Conservation (phyloP, 2,113 vertebrate species). For the Seriola rivoliana region DNA sequence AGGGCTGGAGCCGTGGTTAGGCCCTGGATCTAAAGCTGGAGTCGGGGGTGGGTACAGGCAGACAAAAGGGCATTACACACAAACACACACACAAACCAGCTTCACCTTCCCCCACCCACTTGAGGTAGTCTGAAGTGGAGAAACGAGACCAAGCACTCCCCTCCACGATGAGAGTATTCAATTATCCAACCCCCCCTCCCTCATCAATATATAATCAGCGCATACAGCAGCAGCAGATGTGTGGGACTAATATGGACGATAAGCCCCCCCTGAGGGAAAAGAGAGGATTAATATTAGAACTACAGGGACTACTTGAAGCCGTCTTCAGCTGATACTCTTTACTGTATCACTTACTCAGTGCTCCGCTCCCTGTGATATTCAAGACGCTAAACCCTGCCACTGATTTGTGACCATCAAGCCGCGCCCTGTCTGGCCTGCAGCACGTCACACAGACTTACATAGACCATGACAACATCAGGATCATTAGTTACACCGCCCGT, state of each 20-base stretch:
- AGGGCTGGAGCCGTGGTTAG: slow-evolving; percentile 67
- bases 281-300: slow-evolving; percentile 72
- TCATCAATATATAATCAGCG: slow-evolving; percentile 81
- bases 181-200: slow-evolving; percentile 58
- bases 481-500: slow-evolving; percentile 52
- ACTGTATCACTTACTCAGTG: slow-evolving; percentile 55
- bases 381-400: slow-evolving; percentile 33
- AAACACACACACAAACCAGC: slow-evolving; percentile 20
- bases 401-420: slow-evolving; percentile 40
- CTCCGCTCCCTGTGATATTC: slow-evolving; percentile 35
- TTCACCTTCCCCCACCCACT: slow-evolving; percentile 54
- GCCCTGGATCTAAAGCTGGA: slow-evolving; percentile 63
- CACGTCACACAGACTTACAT: slow-evolving; percentile 44
- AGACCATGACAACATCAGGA: slow-evolving; percentile 65
- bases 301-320: slow-evolving; percentile 61
- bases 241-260: slow-evolving; percentile 67
- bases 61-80: slow-evolving; percentile 63
- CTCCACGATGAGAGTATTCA: slow-evolving; percentile 63
- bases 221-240: slow-evolving; percentile 75
- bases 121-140: slow-evolving; percentile 71
- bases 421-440: slow-evolving; percentile 34
- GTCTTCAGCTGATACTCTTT: slow-evolving; percentile 52
- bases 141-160: slow-evolving; percentile 61
- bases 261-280: slow-evolving; percentile 61
- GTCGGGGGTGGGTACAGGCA: slow-evolving; percentile 50